Base-by-base conservation (phyloP, 2,888 invertebrate genomes). In the Perithous albicinctus region DNA sequence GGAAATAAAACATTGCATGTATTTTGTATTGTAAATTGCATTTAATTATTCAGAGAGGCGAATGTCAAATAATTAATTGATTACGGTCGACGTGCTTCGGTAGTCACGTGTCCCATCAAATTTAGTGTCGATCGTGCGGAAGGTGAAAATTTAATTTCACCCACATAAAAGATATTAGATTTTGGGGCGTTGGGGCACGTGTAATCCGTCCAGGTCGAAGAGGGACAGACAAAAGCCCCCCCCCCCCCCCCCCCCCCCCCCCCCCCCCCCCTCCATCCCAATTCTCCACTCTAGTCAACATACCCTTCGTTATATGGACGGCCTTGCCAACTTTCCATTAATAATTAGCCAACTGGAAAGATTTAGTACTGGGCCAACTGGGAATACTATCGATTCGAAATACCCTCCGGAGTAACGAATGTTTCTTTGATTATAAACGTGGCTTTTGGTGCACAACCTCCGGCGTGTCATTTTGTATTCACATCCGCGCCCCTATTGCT, bases 141-240 rank as follows among this genome's bases (percentile, higher is more conserved):
- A 38, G 54, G 41, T 81, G 61, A 83, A 78, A 83, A 75, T 78
- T 81, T 72, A 83, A 81, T 81, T 67, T 51, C 26, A 35, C 61
- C 70, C 23, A 56, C 72, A 56, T 78, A 75, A 83, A 75, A 61
- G 56, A 76, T 70, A 75, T 74, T 61, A 77, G 74, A 64, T 64
- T n/a, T n/a, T 67, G 56, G 41, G 56, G 69, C 32, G 35, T 29
- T 41, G 7, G 29, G 48, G 29, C 59, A 38, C 38, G 23, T 35
- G 29, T 48, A 15, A 15, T 67, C 20, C 23, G 12, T 23, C 23
- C 51, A 51, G 51, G 10, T 8, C 20, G 51, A 6, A 23, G 10
- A 20, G 51, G 51, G 23, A 23, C 12, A 0, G 2, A 51, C 51
- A 51, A 51, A 23, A 51, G 51, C 51, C 23, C 51, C 0, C 20